Evolutionary conservation across 2,888 invertebrate genomes (phyloP), one percentile per base, ranked within the genome.

Genomic region (Villa cingulata): DNA sequence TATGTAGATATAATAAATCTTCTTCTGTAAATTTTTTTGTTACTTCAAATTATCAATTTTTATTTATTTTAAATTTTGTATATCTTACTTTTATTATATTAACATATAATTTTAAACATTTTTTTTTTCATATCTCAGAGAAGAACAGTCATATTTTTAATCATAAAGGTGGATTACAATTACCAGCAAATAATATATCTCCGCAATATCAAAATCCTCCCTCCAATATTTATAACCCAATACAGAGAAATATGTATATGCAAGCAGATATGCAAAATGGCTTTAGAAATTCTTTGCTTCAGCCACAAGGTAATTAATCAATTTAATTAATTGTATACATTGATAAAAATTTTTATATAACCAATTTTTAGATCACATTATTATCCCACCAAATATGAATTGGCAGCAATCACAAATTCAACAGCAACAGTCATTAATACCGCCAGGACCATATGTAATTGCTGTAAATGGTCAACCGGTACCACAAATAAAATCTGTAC

Each of bases 71-170:
- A n/a, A n/a, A n/a, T n/a, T n/a, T n/a, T n/a, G n/a, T n/a, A n/a
- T n/a, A n/a, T n/a, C n/a, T n/a, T n/a, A n/a, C n/a, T n/a, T n/a
- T n/a, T n/a, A n/a, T n/a, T n/a, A n/a, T n/a, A n/a, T n/a, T n/a
- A n/a, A n/a, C n/a, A n/a, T n/a, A n/a, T n/a, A n/a, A n/a, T n/a
- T n/a, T n/a, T n/a, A 27, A n/a, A n/a, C 6, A 27, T 27, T 27
- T 27, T 27, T 10, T 27, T 27, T n/a, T n/a, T n/a, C n/a, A n/a
- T n/a, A 70, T 70, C 61, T 67, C 66, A 62, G 71, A 71, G 56
- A 70, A 70, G 51, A 72, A 71, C 53, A 78, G 80, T 57, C 81
- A 77, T 62, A 81, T 81, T 61, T 83, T 83, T 69, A 82, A 76
- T 63, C 82, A 82, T 70, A 82, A 81, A 69, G 80, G 73, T 57